Evolutionary conservation across 2,113 vertebrate genomes (phyloP).

Genomic region (Pheucticus melanocephalus): DNA sequence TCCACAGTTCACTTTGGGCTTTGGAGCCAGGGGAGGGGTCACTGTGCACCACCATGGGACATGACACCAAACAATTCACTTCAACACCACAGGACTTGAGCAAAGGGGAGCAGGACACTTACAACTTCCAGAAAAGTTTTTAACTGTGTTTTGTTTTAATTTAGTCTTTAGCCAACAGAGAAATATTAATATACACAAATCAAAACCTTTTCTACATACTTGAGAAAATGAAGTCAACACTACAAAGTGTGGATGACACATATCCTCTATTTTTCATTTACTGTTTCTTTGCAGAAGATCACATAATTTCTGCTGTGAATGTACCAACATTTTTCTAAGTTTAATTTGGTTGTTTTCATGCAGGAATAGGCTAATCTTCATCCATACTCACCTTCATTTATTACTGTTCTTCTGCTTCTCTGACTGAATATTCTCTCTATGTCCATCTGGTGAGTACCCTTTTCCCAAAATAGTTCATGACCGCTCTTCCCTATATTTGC

Average conservation of each 20-base stretch:
- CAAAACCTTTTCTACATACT: not conserved
- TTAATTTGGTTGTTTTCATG: not conserved
- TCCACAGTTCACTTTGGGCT: not conserved
- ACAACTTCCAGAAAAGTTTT: not conserved
- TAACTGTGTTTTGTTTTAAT: not conserved
- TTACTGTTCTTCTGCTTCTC: conserved; percentile 3
- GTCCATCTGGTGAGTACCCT: conserved; percentile 11
- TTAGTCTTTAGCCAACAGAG: not conserved
- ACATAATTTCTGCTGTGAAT: not conserved
- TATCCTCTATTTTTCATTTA: not conserved
- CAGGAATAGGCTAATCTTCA: conserved; percentile 9
- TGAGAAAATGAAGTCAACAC: not conserved
- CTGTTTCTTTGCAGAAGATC: not conserved
- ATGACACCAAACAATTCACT: not conserved
- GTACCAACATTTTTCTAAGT: not conserved
- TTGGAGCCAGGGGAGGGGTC: not conserved
- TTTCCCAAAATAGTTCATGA: conserved; percentile 38
- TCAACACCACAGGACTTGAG: not conserved
- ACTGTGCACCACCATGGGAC: not conserved
- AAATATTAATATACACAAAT: not conserved
- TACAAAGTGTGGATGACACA: not conserved
- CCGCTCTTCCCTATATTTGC: not conserved
- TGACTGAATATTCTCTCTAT: conserved; percentile 5
- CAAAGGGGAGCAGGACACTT: not conserved
- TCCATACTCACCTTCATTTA: conserved; percentile 15